Evolutionary conservation across 2,113 vertebrate genomes (phyloP).

Genomic region (Glaucidium brasilianum): DNA sequence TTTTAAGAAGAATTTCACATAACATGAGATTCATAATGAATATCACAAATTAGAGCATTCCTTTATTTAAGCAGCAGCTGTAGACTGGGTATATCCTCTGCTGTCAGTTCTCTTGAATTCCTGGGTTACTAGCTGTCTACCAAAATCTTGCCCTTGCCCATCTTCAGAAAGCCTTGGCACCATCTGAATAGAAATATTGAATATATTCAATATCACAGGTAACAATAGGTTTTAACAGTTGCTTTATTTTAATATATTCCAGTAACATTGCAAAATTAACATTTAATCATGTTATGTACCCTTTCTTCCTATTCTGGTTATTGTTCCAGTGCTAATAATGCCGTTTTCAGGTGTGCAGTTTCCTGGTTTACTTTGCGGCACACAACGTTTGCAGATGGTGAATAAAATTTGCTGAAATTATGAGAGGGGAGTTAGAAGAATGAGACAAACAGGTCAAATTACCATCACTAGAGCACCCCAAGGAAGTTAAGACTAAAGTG

Average conservation of each 20-base stretch:
- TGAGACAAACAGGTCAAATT: neutral
- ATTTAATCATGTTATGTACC: neutral
- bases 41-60: neutral
- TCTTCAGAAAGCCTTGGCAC: neutral
- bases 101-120: neutral
- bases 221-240: neutral
- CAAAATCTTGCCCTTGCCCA: neutral
- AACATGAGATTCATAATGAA: neutral
- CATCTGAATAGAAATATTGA: neutral
- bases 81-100: neutral
- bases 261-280: neutral
- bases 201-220: neutral
- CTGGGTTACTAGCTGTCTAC: neutral
- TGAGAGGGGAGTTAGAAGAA: neutral
- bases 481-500: neutral
- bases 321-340: neutral
- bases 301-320: neutral
- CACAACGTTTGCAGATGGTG: neutral
- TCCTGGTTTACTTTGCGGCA: neutral
- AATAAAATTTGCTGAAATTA: neutral
- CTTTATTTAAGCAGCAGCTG: neutral
- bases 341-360: neutral
- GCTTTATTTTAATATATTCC: neutral
- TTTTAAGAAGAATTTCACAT: neutral
- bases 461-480: neutral